These are phyloP conservation scores for Limnephilus lunatus DNA, from an alignment of 2,888 invertebrate genomes.

Conservation along the genomic window DNA sequence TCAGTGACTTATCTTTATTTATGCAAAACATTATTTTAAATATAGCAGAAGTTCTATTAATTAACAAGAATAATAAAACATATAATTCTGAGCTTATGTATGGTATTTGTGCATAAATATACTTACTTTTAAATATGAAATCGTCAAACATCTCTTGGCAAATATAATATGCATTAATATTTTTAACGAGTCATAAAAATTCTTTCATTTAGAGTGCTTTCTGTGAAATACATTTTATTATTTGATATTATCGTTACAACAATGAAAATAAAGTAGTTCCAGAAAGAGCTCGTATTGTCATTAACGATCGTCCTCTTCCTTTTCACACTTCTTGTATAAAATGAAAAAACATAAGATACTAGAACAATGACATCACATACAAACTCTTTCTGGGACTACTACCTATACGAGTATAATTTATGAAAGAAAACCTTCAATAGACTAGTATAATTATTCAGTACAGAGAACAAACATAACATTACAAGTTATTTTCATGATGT, in stretches of 20 bases:
- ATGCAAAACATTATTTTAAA: slow-evolving; percentile 13
- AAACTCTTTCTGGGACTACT: no score
- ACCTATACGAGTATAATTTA: not conserved
- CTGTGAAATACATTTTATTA: not conserved
- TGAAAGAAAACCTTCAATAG: not conserved
- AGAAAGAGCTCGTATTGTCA: no score
- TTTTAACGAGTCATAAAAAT: not conserved
- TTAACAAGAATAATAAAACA: not conserved
- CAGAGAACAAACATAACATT: slow-evolving; percentile 7
- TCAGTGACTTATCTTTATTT: slow-evolving; percentile 1
- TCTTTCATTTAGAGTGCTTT: not conserved
- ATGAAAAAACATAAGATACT: no score
- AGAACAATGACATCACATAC: no score
- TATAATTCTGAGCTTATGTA: slow-evolving; percentile 21
- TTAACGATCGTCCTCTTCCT: no score
- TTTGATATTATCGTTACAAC: not conserved
- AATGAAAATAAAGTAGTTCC: not conserved
- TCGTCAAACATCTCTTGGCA: not conserved
- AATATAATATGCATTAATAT: not conserved
- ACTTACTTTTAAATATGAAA: slow-evolving; percentile 22
- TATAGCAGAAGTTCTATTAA: slow-evolving; percentile 19
- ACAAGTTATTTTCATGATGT: slow-evolving; percentile 20
- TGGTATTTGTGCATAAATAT: slow-evolving; percentile 23
- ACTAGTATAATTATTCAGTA: slow-evolving; percentile 9
- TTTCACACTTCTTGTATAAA: no score